A percentile compares a stretch with the other conserved stretches of the same genome.
Evolutionary conservation across 2,113 vertebrate genomes (phyloP).

Genomic region (Cephalopterus ornatus): DNA sequence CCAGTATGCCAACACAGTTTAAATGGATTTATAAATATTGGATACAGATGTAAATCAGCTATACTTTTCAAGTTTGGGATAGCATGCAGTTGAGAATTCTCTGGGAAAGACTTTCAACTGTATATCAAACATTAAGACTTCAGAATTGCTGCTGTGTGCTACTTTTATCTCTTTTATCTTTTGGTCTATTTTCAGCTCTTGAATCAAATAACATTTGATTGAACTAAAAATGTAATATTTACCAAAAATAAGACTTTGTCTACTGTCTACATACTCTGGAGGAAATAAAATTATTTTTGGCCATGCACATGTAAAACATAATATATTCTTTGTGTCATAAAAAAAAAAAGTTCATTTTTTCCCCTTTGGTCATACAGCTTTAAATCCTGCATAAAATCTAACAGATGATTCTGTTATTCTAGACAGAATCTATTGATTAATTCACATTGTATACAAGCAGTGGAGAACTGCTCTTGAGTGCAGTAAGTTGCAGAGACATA

Average conservation of each 20-base stretch:
- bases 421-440: background rate
- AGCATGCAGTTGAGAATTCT: background rate
- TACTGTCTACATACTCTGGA: background rate
- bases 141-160: background rate
- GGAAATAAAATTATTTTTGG: background rate
- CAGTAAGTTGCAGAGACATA: background rate
- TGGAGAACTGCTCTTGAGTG: background rate
- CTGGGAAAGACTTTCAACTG: background rate
- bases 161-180: background rate
- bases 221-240: background rate
- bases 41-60: background rate
- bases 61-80: background rate
- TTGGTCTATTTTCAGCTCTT: background rate
- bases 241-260: background rate
- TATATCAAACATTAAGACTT: background rate
- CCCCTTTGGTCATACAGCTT: background rate
- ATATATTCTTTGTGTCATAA: background rate
- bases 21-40: background rate
- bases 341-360: background rate
- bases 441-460: background rate
- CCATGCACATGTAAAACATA: background rate
- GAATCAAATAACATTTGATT: background rate
- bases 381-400: background rate
- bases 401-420: background rate
- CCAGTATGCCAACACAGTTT: background rate